phyloP scores from a whole-genome alignment of 2,113 vertebrate genomes.

The Sialia sialis region DNA sequence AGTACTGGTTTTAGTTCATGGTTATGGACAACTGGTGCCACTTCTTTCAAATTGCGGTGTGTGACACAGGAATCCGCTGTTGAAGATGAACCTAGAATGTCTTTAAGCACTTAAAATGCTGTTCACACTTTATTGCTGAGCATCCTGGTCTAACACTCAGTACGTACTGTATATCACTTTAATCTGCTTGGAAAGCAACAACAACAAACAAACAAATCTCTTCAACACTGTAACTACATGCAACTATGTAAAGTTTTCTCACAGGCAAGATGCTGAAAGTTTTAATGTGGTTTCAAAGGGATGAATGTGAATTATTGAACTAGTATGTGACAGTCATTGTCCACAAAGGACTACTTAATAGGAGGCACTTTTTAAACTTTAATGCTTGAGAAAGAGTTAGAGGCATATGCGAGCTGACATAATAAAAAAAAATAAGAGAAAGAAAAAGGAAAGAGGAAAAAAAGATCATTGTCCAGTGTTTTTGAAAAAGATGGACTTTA shows the following conservation, averaged over 20 bases:
- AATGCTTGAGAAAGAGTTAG: slow-evolving; percentile 74
- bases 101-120: slow-evolving; percentile 87
- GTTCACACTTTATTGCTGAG: slow-evolving; percentile 82
- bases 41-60: slow-evolving; percentile 71
- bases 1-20: slow-evolving; percentile 79
- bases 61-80: slow-evolving; percentile 73
- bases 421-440: slow-evolving; percentile 70
- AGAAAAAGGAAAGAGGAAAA: slow-evolving; percentile 71
- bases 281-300: slow-evolving; percentile 81
- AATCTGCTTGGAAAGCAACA: slow-evolving; percentile 70
- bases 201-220: slow-evolving; percentile 63
- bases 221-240: slow-evolving; percentile 88
- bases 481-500: slow-evolving; percentile 89
- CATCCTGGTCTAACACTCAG: slow-evolving; percentile 84
- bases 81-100: slow-evolving; percentile 76
- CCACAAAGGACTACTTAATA: slow-evolving; percentile 77
- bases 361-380: slow-evolving; percentile 82
- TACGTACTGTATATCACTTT: slow-evolving; percentile 92
- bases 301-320: slow-evolving; percentile 81
- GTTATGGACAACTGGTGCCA: slow-evolving; percentile 79
- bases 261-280: slow-evolving; percentile 74
- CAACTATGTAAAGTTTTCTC: slow-evolving; percentile 73
- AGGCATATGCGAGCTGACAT: slow-evolving; percentile 82
- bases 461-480: slow-evolving; percentile 89
- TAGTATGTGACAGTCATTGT: slow-evolving; percentile 78